Base-by-base conservation (phyloP, 2,113 vertebrate species). In the Rhizomys pruinosus region DNA sequence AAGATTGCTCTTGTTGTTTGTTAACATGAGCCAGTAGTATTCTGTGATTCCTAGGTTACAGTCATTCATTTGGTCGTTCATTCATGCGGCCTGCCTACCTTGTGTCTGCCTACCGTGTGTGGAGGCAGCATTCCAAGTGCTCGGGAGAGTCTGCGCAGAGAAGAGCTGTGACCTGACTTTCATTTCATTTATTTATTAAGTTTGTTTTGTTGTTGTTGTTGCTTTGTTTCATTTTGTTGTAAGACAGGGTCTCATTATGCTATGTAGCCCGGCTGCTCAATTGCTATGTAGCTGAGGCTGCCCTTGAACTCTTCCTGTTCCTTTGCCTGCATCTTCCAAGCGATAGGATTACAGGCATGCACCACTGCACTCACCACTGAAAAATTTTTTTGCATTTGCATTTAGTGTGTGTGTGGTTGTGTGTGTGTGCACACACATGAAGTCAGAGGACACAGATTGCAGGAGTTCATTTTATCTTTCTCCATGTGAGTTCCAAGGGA, bases 1-100 rank as follows among this genome's bases (percentile, higher is more conserved):
- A 88, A 84, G 71, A 42, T 63, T 87, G 69, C 63, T 89, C 39
- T 64, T 47, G 85, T n/a, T n/a, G n/a, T 91, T 52, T 19, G 78
- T 37, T 52, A 72, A n/a, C 29, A 32, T 23, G 86, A 76, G 47
- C 44, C n/a, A 23, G 39, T 42, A 39, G 25, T 55, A 66, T 27
- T 42, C 55, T 13, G 1, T 59, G 68, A 68, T 34, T 47, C 42
- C 47, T 57, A 63, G 42, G 10, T 16, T 25, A 29, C 9, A 19
- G 64, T 57, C 76, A 13, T 66, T 78, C 69, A 68, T 29, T 71
- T 5, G 16, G 66, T 82, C 44, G 47, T 69, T 80, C 63, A 64
- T 90, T 81, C 64, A 91, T 29, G 34, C 57, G 44, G 0, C n/a
- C n/a, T n/a, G n/a, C n/a, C n/a, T n/a, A n/a, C n/a, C n/a, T n/a